Evolutionary conservation across 1,140 invertebrate genomes (phyloP).

Genomic region (Hylaeus anthracinus): DNA sequence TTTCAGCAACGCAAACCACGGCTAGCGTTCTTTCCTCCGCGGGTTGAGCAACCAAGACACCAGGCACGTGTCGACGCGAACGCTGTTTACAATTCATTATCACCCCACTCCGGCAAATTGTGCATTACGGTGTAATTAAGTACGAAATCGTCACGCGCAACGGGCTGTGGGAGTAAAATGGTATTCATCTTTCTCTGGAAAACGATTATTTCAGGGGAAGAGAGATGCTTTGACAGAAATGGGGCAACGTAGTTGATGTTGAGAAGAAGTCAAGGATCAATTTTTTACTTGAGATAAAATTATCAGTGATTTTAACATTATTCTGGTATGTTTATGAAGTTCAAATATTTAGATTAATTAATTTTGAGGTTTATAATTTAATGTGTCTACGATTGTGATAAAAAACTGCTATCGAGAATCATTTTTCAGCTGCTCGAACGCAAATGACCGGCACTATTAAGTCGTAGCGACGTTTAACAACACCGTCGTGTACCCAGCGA

Average conservation of each 20-base stretch:
- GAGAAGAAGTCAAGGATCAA: no score
- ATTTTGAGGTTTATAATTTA: no score
- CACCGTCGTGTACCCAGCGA: conserved; percentile 12
- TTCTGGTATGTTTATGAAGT: no score
- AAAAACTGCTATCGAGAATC: not conserved
- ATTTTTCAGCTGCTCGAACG: not conserved
- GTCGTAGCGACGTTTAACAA: conserved; percentile 41
- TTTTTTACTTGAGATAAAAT: no score
- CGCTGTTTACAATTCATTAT: conserved; percentile 74
- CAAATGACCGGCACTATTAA: conserved; percentile 41
- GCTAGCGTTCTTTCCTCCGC: conserved; percentile 3
- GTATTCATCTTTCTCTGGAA: no score
- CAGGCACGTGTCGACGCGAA: conserved; percentile 23
- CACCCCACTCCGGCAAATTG: conserved; percentile 58
- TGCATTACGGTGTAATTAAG: conserved; percentile 77
- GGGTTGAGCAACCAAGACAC: conserved; percentile 9
- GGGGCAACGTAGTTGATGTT: no score
- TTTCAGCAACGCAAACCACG: conserved; percentile 21
- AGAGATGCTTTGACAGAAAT: no score
- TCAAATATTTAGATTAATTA: no score
- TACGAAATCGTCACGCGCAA: conserved; percentile 69
- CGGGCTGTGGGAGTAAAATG: conserved; percentile 48
- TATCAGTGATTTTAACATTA: no score
- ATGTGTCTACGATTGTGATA: no score
- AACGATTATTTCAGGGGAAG: not conserved